Base-by-base conservation (phyloP, 2,888 invertebrate species). In the Eupithecia inturbata region DNA sequence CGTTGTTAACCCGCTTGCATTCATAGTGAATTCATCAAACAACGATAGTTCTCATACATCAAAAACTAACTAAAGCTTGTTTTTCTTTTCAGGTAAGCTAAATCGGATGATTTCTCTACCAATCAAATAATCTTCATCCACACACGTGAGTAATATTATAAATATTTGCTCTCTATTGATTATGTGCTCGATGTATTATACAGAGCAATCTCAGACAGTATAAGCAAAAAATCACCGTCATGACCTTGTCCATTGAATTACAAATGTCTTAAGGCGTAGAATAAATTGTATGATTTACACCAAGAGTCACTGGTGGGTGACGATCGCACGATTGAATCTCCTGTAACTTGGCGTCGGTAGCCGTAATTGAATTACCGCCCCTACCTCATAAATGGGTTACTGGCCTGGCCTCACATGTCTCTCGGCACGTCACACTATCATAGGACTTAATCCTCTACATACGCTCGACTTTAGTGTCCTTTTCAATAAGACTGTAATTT, bases 311-410 rank as follows among this genome's bases (percentile, higher is more conserved):
- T 12, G 14, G 39, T 78, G 76, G 72, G 71, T 78, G 76, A 76
- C 72, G 75, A 75, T 76, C 72, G 39, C 62, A 72, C 77, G 70
- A 82, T 78, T 77, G 78, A 71, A 77, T 79, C 77, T 82, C 81
- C 79, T 76, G 81, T 69, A 60, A 60, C 53, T 67, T 79, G 81
- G 80, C 85, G 87, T 82, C 73, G 76, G 64, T 71, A 81, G 82
- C 83, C 76, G 81, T 91, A 91, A 91, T 91, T 89, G 83, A 89
- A 91, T 91, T 91, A 90, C 87, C 85, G 85, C 85, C 84, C 85
- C 81, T 81, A 79, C 79, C 83, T 87, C 85, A 87, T 90, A 89
- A 91, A 90, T 90, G 89, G 90, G 90, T 91, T 91, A 90, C 87
- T 89, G 86, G 88, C 89, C 87, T 85, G 89, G 87, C 89, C 88